phyloP scores from a whole-genome alignment of 2,113 vertebrate genomes.

The Perca schrenkii region DNA sequence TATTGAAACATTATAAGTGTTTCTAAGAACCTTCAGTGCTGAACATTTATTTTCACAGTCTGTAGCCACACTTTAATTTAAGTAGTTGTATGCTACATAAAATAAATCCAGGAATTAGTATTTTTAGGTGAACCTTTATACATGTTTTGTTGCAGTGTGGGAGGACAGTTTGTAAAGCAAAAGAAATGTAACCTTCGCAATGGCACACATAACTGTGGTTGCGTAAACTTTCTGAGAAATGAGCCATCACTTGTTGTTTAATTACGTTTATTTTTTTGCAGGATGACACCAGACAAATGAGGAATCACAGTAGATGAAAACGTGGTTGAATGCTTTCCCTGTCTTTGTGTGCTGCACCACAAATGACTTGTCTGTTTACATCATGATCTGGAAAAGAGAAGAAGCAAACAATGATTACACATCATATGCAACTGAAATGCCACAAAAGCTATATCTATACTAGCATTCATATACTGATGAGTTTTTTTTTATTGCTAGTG shows the following conservation, averaged over 20 bases:
- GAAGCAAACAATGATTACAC: background rate
- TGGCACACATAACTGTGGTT: background rate
- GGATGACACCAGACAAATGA: constrained; percentile 13
- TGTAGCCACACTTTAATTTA: background rate
- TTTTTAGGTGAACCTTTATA: background rate
- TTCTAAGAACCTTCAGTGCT: background rate
- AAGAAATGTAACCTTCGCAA: background rate
- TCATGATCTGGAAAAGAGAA: constrained; percentile 66
- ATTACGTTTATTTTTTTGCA: constrained; percentile 58
- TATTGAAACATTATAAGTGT: background rate
- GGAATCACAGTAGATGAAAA: background rate
- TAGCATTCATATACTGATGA: background rate
- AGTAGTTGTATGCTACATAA: background rate
- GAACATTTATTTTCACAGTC: constrained; percentile 8
- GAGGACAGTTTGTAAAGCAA: background rate
- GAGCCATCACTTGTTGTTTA: constrained; percentile 19
- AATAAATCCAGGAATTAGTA: background rate
- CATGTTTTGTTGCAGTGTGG: background rate
- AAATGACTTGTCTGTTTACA: constrained; percentile 8
- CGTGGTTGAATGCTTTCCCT: background rate
- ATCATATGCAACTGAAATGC: background rate
- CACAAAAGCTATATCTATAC: background rate
- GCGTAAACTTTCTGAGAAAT: constrained; percentile 15
- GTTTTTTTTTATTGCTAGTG: background rate
- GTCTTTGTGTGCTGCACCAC: background rate